Evolutionary conservation across 92 coral and sea anemone species (phyloP).

Genomic region (Zoanthus sociatus): DNA sequence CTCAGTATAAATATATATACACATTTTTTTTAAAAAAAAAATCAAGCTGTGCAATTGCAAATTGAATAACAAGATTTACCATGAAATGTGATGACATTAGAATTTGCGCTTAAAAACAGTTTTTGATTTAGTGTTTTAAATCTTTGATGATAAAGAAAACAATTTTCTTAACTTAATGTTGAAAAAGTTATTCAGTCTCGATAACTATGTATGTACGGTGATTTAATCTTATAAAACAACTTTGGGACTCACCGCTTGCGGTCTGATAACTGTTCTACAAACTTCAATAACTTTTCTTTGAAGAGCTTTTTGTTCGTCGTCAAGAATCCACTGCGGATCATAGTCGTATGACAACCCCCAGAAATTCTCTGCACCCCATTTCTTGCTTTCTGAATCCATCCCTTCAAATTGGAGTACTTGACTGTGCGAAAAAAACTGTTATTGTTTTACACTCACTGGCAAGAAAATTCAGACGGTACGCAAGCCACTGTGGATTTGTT

Average conservation of each 20-base stretch:
- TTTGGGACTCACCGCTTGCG: conserved; percentile 31
- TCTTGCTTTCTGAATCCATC: conserved; percentile 18
- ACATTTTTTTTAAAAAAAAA: too few species aligned
- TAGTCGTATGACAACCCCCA: conserved; percentile 44
- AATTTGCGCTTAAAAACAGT: too few species aligned
- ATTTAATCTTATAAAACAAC: too few species aligned
- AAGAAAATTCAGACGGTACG: too few species aligned
- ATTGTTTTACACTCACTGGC: too few species aligned
- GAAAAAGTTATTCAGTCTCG: background rate
- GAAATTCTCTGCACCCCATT: conserved; percentile 24
- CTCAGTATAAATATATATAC: too few species aligned
- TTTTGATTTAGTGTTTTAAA: too few species aligned
- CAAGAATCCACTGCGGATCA: conserved; percentile 40
- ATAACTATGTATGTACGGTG: background rate
- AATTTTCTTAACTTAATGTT: background rate
- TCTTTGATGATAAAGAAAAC: too few species aligned
- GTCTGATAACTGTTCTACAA: conserved; percentile 40
- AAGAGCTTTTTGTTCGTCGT: conserved; percentile 35
- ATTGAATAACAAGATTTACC: too few species aligned
- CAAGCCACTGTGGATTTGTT: too few species aligned
- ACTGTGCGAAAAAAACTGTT: background rate
- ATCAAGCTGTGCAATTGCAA: too few species aligned
- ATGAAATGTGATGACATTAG: too few species aligned
- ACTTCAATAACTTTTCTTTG: conserved; percentile 30
- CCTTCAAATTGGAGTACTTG: background rate